phyloP scores from a whole-genome alignment of 2,797 vertebrate genomes.

The Sebastes trivittatus region DNA sequence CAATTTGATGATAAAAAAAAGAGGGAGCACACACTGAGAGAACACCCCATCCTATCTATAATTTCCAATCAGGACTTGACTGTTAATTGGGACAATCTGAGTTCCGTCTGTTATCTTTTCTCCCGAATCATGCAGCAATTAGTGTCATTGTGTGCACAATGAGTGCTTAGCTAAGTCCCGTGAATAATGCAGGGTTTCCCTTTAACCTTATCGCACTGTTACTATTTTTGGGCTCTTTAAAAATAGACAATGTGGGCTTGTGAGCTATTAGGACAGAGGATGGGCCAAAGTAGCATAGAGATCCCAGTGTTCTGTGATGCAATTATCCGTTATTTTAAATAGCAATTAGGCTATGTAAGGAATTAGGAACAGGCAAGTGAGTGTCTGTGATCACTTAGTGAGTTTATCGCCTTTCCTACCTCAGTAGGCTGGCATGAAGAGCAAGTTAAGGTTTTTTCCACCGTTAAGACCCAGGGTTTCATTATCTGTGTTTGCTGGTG shows the following conservation, averaged over 20 bases:
- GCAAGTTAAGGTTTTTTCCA: background rate
- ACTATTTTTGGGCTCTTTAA: constrained; percentile 4
- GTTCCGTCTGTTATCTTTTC: constrained; percentile 16
- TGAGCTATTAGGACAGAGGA: background rate
- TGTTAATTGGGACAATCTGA: constrained; percentile 45
- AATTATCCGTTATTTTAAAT: constrained; percentile 4
- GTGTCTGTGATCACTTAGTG: background rate
- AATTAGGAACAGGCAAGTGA: background rate
- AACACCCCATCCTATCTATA: background rate
- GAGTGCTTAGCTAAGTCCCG: background rate
- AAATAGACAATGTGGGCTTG: background rate
- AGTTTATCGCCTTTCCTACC: background rate
- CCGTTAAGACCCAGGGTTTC: background rate
- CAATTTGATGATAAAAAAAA: constrained; percentile 16
- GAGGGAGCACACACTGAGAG: background rate
- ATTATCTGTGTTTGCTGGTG: background rate
- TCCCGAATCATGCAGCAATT: constrained; percentile 40
- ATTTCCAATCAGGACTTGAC: constrained; percentile 14
- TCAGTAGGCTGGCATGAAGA: background rate
- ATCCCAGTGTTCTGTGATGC: constrained; percentile 2
- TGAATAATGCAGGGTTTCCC: constrained; percentile 13
- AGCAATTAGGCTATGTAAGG: background rate
- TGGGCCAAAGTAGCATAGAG: background rate
- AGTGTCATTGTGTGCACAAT: constrained; percentile 39
- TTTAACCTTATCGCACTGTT: constrained; percentile 7